Percentiles rank a stretch among this genome's conserved stretches.
Conservation (phyloP, 2,113 vertebrate genomes). For the Sylvia atricapilla region DNA sequence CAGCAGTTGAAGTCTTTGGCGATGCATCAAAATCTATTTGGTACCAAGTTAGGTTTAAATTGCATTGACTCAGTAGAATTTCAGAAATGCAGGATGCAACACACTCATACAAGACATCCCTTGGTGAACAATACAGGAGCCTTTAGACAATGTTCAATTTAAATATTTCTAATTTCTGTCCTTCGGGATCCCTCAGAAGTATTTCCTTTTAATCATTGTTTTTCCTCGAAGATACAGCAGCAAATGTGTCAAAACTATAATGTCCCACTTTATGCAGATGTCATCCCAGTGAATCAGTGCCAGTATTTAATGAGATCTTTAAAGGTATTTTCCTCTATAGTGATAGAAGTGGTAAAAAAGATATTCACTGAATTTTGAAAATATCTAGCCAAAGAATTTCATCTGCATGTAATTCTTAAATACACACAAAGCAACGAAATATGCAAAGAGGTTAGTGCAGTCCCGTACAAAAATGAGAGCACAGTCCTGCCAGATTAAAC, state of each 20-base stretch:
- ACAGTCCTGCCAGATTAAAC: neutral
- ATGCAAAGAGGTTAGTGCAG: conserved; percentile 38
- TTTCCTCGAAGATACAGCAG: neutral
- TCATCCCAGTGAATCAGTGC: neutral
- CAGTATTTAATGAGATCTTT: neutral
- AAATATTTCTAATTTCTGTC: neutral
- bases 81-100: neutral
- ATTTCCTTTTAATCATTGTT: neutral
- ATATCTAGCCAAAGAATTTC: neutral
- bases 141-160: neutral
- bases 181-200: neutral
- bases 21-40: neutral
- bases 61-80: neutral
- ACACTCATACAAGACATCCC: neutral
- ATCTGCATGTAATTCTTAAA: conserved; percentile 34
- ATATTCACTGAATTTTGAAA: neutral
- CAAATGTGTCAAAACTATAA: neutral
- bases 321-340: neutral
- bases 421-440: conserved; percentile 25
- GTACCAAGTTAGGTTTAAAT: neutral
- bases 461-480: conserved; percentile 22
- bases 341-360: neutral
- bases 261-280: neutral
- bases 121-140: neutral
- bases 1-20: neutral